Percentiles rank a stretch among this genome's conserved stretches.
Evolutionary conservation across 2,888 invertebrate species (phyloP).

Genomic region (Xylocampa areola): DNA sequence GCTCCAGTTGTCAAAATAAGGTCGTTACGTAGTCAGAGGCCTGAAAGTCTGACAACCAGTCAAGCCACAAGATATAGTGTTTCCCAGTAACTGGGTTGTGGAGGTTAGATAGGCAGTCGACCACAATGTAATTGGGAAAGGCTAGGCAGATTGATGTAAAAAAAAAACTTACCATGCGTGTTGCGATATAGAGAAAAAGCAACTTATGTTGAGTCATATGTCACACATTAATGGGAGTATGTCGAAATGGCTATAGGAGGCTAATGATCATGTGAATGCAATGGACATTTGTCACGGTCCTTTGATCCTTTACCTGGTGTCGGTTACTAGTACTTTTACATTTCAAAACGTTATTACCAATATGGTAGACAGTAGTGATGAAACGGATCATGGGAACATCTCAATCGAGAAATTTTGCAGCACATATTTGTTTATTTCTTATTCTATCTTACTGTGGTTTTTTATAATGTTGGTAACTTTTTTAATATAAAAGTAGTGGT

Average conservation of each 20-base stretch:
- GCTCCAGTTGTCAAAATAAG: no score
- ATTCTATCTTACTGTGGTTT: no score
- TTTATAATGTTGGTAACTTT: no score
- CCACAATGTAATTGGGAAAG: no score
- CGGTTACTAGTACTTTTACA: slow-evolving; percentile 21
- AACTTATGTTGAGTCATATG: slow-evolving; percentile 25
- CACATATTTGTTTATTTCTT: background rate
- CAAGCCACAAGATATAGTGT: no score
- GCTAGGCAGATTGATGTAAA: no score
- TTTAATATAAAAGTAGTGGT: no score
- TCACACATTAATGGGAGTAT: slow-evolving; percentile 32
- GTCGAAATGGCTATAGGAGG: slow-evolving; percentile 30
- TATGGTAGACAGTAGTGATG: background rate
- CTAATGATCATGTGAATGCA: slow-evolving; percentile 38
- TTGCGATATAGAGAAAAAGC: slow-evolving; percentile 14
- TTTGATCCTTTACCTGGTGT: slow-evolving; percentile 16
- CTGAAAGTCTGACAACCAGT: no score
- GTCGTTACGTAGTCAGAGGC: no score
- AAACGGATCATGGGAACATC: background rate
- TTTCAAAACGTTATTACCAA: slow-evolving; percentile 26
- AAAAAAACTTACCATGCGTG: slow-evolving; percentile 31
- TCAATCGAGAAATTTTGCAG: background rate
- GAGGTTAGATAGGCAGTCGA: no score
- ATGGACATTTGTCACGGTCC: slow-evolving; percentile 30
- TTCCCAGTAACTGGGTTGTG: no score